These are phyloP conservation scores for Dermochelys coriacea DNA, from an alignment of 2,797 vertebrate species.

Conservation along the genomic window DNA sequence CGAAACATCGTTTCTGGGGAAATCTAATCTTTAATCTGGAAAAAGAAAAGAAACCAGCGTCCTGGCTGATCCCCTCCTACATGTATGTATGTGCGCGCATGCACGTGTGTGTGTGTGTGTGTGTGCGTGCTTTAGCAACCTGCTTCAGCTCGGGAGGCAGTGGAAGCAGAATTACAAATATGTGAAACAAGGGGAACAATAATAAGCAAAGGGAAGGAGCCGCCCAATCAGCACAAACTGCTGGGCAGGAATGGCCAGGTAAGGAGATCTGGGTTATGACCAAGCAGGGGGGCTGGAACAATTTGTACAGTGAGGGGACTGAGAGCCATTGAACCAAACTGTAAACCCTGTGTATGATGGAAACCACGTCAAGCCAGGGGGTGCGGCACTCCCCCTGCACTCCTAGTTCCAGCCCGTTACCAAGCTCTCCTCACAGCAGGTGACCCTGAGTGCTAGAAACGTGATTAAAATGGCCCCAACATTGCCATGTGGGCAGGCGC, in stretches of 20 bases:
- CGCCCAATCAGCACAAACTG: not conserved
- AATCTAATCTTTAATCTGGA: not conserved
- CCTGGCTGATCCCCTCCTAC: not conserved
- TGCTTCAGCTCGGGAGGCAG: not conserved
- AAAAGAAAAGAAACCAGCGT: not conserved
- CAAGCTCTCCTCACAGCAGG: not conserved
- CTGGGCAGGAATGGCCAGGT: not conserved
- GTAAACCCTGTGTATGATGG: too few species aligned
- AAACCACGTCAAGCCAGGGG: too few species aligned
- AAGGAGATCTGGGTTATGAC: not conserved
- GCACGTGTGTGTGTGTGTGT: too few species aligned
- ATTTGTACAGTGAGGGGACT: too few species aligned
- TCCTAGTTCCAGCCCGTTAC: too few species aligned
- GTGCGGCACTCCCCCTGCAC: too few species aligned
- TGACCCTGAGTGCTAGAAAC: not conserved
- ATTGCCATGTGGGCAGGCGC: too few species aligned
- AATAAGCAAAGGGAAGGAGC: not conserved
- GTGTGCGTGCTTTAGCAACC: too few species aligned
- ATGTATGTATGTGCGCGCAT: not conserved
- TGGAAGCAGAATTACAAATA: not conserved
- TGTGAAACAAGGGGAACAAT: not conserved
- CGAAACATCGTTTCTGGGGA: not conserved
- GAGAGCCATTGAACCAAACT: too few species aligned
- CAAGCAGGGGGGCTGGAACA: too few species aligned
- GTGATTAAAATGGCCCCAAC: not conserved